Percentiles rank a stretch among this genome's conserved stretches.
phyloP scores from a whole-genome alignment of 2,113 vertebrate genomes.

The Oreochromis tanganicae region DNA sequence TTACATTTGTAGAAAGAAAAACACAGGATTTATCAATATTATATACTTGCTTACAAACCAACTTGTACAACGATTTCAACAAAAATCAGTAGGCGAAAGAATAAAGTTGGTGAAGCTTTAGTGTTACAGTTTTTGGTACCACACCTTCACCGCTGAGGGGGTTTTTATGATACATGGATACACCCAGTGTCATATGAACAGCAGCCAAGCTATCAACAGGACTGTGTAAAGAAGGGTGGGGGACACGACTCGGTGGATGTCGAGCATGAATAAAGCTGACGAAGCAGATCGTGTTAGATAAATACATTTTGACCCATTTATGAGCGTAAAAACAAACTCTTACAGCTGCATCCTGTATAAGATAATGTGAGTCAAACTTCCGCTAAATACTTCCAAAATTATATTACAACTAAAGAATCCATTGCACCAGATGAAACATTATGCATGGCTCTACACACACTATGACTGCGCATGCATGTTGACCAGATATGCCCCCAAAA shows the following conservation, averaged over 20 bases:
- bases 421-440: not conserved
- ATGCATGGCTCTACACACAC: not conserved
- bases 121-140: slow-evolving; percentile 8
- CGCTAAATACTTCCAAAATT: not conserved
- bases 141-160: slow-evolving; percentile 16
- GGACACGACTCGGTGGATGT: not conserved
- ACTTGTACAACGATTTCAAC: not conserved
- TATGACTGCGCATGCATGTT: not conserved
- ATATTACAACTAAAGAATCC: not conserved
- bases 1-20: not conserved
- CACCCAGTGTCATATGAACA: slow-evolving; percentile 33
- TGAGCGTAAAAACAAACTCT: not conserved
- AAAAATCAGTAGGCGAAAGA: not conserved
- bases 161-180: slow-evolving; percentile 11
- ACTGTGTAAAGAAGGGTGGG: not conserved
- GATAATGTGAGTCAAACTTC: not conserved
- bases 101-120: not conserved
- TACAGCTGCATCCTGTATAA: not conserved
- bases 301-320: not conserved
- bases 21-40: not conserved
- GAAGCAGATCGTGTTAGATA: not conserved
- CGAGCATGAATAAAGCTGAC: slow-evolving; percentile 21
- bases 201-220: slow-evolving; percentile 41
- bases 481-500: not conserved
- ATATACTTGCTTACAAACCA: not conserved